Evolutionary conservation across 2,888 invertebrate species (phyloP).

Genomic region (Cecidostiba fungosa): DNA sequence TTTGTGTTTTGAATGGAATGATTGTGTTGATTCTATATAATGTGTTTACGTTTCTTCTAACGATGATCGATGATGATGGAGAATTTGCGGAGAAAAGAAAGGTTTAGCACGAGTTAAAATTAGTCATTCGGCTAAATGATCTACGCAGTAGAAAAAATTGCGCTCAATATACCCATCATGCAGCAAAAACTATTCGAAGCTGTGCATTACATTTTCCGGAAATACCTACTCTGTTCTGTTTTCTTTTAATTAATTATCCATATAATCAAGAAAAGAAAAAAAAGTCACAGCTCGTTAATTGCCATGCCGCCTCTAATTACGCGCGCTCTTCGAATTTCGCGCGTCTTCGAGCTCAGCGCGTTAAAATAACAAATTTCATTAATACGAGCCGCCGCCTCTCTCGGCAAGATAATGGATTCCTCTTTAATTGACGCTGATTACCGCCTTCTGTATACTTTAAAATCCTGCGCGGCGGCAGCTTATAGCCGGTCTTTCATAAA

Average conservation of each 20-base stretch:
- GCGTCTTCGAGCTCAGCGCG: neutral
- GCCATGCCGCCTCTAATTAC: neutral
- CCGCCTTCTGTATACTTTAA: neutral
- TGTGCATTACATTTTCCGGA: no score
- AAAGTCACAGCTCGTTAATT: neutral
- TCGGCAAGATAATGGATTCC: constrained; percentile 23
- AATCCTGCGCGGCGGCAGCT: neutral
- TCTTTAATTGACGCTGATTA: constrained; percentile 26
- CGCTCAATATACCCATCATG: no score
- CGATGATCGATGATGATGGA: neutral
- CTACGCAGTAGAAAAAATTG: no score
- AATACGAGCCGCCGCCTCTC: neutral
- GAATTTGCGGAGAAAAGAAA: no score
- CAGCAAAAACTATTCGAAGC: no score
- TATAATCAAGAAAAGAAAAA: neutral
- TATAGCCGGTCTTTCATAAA: neutral
- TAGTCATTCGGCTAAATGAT: no score
- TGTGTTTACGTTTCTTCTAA: neutral
- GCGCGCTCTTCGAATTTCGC: neutral
- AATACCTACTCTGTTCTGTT: no score
- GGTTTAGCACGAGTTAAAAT: no score
- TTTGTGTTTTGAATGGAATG: neutral
- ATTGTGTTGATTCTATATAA: neutral
- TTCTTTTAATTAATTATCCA: neutral
- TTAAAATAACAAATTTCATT: constrained; percentile 34